These are phyloP conservation scores for Campoplex nolae DNA, from an alignment of 2,888 invertebrate genomes.

Conservation along the genomic window DNA sequence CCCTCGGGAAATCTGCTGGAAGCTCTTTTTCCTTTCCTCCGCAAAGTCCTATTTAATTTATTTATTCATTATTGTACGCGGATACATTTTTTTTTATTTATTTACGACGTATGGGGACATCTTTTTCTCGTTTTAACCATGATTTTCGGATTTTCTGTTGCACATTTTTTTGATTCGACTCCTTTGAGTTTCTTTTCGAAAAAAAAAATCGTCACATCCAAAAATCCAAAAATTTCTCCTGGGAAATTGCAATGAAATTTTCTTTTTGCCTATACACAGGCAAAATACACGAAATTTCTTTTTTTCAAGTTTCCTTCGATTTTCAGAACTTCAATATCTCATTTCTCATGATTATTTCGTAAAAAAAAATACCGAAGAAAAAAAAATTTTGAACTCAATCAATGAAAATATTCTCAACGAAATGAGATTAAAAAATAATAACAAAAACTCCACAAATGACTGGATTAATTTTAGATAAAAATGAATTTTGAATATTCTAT, in stretches of 20 bases:
- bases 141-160: background rate
- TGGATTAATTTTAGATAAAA: background rate
- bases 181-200: background rate
- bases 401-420: background rate
- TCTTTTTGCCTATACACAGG: background rate
- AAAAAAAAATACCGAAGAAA: background rate
- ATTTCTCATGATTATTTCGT: background rate
- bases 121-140: conserved; percentile 11
- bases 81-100: background rate
- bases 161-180: background rate
- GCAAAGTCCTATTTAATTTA: background rate
- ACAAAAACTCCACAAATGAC: too few relatives aligned
- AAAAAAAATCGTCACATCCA: background rate
- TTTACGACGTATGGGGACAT: background rate
- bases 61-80: conserved; percentile 3
- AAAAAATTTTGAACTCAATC: background rate
- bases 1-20: conserved; percentile 42
- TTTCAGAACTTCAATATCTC: too few relatives aligned
- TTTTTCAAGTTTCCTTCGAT: background rate
- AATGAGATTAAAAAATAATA: background rate
- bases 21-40: background rate
- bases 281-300: background rate
- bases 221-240: background rate
- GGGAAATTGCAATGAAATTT: background rate
- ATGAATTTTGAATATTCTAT: background rate